Conservation (phyloP, 2,888 invertebrate species). For the Zhuqinia jingwanae region DNA sequence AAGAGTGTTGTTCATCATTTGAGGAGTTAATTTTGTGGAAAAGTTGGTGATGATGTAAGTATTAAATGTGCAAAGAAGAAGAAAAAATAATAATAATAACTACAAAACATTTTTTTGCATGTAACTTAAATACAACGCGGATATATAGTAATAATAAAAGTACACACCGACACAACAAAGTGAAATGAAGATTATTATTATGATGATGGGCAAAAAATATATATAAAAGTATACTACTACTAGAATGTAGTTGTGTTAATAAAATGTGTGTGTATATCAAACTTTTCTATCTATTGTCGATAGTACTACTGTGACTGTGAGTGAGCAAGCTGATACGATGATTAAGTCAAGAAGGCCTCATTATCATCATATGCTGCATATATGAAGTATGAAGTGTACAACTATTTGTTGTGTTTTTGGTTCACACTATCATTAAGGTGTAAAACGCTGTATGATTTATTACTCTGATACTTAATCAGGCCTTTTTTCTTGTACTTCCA, state of each 20-base stretch:
- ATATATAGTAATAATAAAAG: background rate
- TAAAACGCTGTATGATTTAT: conserved; percentile 70
- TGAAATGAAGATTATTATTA: no score
- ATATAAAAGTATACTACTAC: no score
- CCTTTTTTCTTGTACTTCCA: background rate
- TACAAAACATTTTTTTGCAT: background rate
- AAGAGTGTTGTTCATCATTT: conserved; percentile 6
- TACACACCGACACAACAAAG: background rate
- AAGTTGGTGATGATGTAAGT: conserved; percentile 16
- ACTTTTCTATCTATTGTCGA: no score
- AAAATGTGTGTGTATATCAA: background rate
- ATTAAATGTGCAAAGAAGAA: background rate
- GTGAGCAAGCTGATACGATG: conserved; percentile 4
- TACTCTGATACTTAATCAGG: conserved; percentile 54
- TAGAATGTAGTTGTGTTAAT: background rate
- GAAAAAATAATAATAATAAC: no score
- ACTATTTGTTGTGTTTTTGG: conserved; percentile 66
- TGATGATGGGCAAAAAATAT: no score
- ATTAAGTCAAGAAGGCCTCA: conserved; percentile 55
- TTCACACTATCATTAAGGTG: conserved; percentile 71
- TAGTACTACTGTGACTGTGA: no score
- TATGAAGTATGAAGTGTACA: conserved; percentile 45
- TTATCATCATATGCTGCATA: conserved; percentile 61
- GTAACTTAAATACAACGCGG: no score
- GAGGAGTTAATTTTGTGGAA: conserved; percentile 1